phyloP scores from a whole-genome alignment of 2,888 invertebrate genomes.

The Trichopria drosophilae region DNA sequence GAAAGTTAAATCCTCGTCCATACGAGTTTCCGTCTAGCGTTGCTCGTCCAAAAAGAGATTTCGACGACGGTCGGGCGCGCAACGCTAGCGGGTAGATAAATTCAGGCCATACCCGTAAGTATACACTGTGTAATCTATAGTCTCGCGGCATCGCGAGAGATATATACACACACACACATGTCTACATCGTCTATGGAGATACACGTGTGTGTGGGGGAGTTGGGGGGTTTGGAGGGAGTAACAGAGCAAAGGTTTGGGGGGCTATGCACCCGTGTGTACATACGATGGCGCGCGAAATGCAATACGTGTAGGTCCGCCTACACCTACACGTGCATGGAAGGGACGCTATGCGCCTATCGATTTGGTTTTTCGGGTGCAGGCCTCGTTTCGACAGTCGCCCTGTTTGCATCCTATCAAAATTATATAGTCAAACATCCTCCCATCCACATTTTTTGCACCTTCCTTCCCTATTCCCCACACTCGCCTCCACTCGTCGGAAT shows the following conservation, averaged over 20 bases:
- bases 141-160: slow-evolving; percentile 22
- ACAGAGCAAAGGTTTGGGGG: no score
- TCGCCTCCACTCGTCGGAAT: no score
- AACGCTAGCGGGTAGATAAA: slow-evolving; percentile 45
- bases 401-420: slow-evolving; percentile 37
- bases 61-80: slow-evolving; percentile 27
- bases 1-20: slow-evolving; percentile 36
- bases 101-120: slow-evolving; percentile 52
- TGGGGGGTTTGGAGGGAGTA: no score
- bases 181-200: slow-evolving; percentile 19
- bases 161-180: slow-evolving; percentile 19
- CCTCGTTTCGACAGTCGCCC: slow-evolving; percentile 48
- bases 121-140: slow-evolving; percentile 50
- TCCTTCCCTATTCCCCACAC: no score
- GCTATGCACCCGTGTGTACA: no score
- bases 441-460: no score
- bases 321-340: slow-evolving; percentile 31
- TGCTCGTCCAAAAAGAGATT: slow-evolving; percentile 20
- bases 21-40: slow-evolving; percentile 34
- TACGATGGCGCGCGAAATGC: slow-evolving; percentile 10
- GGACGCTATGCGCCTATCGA: slow-evolving; percentile 55
- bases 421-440: no score
- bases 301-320: slow-evolving; percentile 21
- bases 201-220: slow-evolving; percentile 22
- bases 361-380: slow-evolving; percentile 56